A percentile compares a stretch with the other conserved stretches of the same genome.
Conservation (phyloP, 1,140 invertebrate genomes). For the Heliconius eleuchia region DNA sequence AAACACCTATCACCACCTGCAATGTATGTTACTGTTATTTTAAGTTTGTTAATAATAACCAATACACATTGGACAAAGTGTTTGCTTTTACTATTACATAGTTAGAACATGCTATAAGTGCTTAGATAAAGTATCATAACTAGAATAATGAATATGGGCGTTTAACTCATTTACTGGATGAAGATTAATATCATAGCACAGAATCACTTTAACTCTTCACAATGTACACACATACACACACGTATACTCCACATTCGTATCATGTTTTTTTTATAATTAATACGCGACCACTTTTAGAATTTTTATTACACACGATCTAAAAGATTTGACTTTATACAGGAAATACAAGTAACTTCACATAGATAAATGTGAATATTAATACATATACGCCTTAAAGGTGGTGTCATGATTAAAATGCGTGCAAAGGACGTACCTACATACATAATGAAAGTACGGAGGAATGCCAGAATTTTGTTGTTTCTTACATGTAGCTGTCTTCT, state of each 20-base stretch:
- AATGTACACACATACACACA: background rate
- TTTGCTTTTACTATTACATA: background rate
- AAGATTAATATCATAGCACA: slow-evolving; percentile 16
- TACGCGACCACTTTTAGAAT: background rate
- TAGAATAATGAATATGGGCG: slow-evolving; percentile 10
- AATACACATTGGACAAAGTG: background rate
- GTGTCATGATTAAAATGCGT: slow-evolving; percentile 70
- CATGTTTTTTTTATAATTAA: background rate
- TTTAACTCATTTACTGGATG: slow-evolving; percentile 14
- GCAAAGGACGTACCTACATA: slow-evolving; percentile 44
- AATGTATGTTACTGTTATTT: background rate
- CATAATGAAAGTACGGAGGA: slow-evolving; percentile 36
- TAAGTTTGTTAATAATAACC: background rate
- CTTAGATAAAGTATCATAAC: slow-evolving; percentile 10
- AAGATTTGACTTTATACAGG: background rate
- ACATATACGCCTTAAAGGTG: slow-evolving; percentile 56
- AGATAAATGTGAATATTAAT: slow-evolving; percentile 32
- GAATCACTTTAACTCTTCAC: slow-evolving; percentile 15
- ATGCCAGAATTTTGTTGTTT: slow-evolving; percentile 1
- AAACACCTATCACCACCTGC: background rate
- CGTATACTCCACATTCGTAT: slow-evolving; percentile 2
- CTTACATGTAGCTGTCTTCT: background rate
- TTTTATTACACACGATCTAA: background rate
- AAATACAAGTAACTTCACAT: background rate
- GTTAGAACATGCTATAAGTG: background rate